These are phyloP conservation scores for Peromyscus nudipes DNA, from an alignment of 2,797 vertebrate genomes.

Conservation along the genomic window DNA sequence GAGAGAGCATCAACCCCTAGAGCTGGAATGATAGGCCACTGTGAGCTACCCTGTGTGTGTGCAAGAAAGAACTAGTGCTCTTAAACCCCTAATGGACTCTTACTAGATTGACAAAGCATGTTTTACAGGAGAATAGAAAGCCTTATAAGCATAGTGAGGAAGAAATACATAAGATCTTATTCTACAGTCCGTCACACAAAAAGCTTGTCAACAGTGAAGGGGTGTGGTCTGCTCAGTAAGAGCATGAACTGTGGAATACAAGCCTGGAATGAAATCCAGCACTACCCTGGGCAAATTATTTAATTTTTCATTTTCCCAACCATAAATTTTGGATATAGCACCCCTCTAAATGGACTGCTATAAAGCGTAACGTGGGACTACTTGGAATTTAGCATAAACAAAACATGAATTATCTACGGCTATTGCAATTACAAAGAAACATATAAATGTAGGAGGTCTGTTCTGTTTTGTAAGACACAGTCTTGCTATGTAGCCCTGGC, in stretches of 20 bases:
- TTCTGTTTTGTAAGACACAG: neutral
- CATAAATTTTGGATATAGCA: neutral
- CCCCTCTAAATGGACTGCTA: neutral
- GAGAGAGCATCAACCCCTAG: neutral
- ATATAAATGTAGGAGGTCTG: neutral
- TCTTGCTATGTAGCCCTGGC: neutral
- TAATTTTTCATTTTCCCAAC: neutral
- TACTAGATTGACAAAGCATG: neutral
- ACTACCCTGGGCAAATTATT: neutral
- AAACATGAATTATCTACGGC: neutral
- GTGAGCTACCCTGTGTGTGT: neutral
- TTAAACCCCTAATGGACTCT: too few relatives aligned
- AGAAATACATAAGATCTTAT: neutral
- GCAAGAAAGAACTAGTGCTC: neutral
- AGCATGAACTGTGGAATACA: neutral
- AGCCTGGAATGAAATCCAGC: neutral
- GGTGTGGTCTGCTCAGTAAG: neutral
- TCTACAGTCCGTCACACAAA: neutral
- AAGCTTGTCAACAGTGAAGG: neutral
- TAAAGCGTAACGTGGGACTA: neutral
- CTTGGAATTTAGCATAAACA: neutral
- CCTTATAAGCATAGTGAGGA: neutral
- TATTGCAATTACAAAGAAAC: conserved; percentile 1
- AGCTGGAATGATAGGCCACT: neutral
- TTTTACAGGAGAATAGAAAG: neutral